phyloP scores from a whole-genome alignment of 2,113 vertebrate genomes.

The Pteropus alecto region DNA sequence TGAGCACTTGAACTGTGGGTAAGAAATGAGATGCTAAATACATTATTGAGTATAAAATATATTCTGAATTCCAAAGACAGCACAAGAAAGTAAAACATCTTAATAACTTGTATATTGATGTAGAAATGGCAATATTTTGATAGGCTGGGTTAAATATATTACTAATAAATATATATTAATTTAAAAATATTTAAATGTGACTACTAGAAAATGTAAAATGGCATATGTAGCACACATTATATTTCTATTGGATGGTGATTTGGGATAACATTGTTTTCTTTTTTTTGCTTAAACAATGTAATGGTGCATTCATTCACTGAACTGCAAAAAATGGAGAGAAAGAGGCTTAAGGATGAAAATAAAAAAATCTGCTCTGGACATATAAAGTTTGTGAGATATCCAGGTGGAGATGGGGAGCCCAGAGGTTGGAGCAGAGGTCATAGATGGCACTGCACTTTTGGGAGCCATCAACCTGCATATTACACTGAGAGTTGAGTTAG shows the following conservation, averaged over 20 bases:
- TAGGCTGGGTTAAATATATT: not conserved
- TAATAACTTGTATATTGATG: not conserved
- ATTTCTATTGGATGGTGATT: not conserved
- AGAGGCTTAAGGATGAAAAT: not conserved
- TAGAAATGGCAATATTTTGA: not conserved
- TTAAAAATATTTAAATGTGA: not conserved
- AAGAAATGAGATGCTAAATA: not conserved
- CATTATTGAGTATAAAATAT: not conserved
- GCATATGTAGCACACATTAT: not conserved
- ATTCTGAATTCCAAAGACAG: not conserved
- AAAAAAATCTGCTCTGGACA: not conserved
- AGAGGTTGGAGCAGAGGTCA: not conserved
- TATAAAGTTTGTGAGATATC: not conserved
- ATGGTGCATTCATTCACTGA: not conserved
- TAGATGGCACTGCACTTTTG: not conserved
- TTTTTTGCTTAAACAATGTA: not conserved
- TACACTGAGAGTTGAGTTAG: rapidly evolving
- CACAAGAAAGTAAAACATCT: not conserved
- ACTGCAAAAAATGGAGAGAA: not conserved
- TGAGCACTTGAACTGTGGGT: not conserved
- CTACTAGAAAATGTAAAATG: not conserved
- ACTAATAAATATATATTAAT: not conserved
- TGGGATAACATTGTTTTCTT: not conserved
- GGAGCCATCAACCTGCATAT: no score
- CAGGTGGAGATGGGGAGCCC: not conserved